These are phyloP conservation scores for Leptinotarsa haldemani DNA, from an alignment of 2,888 invertebrate genomes.

Conservation along the genomic window DNA sequence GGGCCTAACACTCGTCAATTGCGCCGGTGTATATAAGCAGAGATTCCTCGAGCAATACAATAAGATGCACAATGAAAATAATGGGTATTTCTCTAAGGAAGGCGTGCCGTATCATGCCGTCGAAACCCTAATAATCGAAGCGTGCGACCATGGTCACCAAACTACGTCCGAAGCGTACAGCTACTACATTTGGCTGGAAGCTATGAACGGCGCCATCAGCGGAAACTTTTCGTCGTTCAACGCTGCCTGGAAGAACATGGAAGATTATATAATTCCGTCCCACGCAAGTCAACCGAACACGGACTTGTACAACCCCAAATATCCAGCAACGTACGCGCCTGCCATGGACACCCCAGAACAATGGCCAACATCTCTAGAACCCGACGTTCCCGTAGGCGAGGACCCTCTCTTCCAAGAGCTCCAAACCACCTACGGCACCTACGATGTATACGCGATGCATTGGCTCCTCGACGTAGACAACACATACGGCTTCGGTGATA, in stretches of 20 bases:
- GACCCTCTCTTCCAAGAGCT: constrained; percentile 49
- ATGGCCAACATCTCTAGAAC: constrained; percentile 33
- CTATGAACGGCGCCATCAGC: constrained; percentile 48
- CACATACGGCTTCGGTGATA: constrained; percentile 47
- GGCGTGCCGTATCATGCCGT: constrained; percentile 50
- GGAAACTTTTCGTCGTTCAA: constrained; percentile 48
- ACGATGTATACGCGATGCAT: constrained; percentile 46
- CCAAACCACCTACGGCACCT: constrained; percentile 42
- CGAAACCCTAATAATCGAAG: constrained; percentile 49
- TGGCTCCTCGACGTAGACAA: constrained; percentile 50
- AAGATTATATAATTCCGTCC: constrained; percentile 45
- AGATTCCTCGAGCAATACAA: constrained; percentile 41
- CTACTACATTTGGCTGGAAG: constrained; percentile 47
- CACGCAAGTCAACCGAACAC: constrained; percentile 36
- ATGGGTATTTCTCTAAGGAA: constrained; percentile 40
- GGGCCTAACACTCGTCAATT: not conserved
- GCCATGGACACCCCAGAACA: constrained; percentile 35
- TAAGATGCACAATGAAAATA: constrained; percentile 34
- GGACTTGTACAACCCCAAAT: constrained; percentile 39
- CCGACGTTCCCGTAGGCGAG: constrained; percentile 42
- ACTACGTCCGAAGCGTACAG: constrained; percentile 51
- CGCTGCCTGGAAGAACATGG: constrained; percentile 47
- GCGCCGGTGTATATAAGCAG: constrained; percentile 35
- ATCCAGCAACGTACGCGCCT: constrained; percentile 32
- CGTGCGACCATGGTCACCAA: constrained; percentile 49